Base-by-base conservation (phyloP, 2,797 vertebrate species). In the Gadopsis bispinosus region DNA sequence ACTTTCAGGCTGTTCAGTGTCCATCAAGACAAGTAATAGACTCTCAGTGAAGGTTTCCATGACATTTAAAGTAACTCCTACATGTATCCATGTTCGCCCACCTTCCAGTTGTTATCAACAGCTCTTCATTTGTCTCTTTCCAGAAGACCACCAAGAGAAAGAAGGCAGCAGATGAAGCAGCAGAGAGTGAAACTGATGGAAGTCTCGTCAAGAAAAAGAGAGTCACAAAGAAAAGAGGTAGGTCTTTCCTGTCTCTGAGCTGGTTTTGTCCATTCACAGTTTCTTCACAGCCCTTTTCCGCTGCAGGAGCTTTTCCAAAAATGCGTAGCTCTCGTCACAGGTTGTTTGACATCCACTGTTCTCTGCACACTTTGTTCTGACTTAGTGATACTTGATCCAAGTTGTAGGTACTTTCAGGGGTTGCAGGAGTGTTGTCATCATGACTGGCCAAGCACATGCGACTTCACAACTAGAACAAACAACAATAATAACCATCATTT, bases 81-180 rank as follows among this genome's bases (percentile, higher is more conserved):
- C 19, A 26, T 33, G 19, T 2, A 11, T 65, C 19, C 31, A 19
- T 51, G 43, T 65, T 51, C 14, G 22, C 20, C 41, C 17, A 31
- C 35, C 22, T 10, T 60, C 29, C 4, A n/a, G 17, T 29, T 16
- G 7, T 41, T 22, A 12, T 31, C 22, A 58, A 2, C 35, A 4
- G 33, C 11, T 68, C 45, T 43, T 67, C 12, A 2, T 72, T 17
- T 54, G 3, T 12, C 39, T 13, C 39, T 7, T 55, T 75, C 1
- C 79, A 90, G 87, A 94, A 91, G 79, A 12, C 29, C 13, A 45
- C 62, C 26, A 95, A 95, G 83, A 92, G 94, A 58, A 95, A 93
- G 87, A 92, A 82, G 60, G 74, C 10, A 0, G 70, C 69, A 0
- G 80, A 74, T 3, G 79, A 74, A 45, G 80, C 4, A 3, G 83